Percentiles rank a stretch among this genome's conserved stretches.
Evolutionary conservation across 2,888 invertebrate species (phyloP).

Genomic region (Drosophila leonis): DNA sequence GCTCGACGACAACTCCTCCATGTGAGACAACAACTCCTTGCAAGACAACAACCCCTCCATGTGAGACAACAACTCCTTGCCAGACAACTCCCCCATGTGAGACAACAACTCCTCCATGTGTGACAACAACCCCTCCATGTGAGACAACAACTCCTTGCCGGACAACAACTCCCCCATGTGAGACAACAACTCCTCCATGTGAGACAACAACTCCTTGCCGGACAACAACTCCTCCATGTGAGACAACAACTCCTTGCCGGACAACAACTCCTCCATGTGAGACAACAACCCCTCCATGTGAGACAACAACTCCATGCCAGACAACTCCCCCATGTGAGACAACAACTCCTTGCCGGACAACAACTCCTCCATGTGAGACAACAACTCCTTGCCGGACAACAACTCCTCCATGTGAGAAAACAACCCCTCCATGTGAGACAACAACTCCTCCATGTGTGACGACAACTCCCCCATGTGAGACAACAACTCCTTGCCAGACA

Average conservation of each 20-base stretch:
- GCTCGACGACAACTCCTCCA: slow-evolving; percentile 10
- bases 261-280: neutral
- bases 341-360: neutral
- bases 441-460: neutral
- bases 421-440: neutral
- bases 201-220: neutral
- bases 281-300: slow-evolving; percentile 16
- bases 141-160: slow-evolving; percentile 13
- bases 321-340: slow-evolving; percentile 11
- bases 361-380: neutral
- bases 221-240: neutral
- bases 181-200: slow-evolving; percentile 13
- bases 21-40: slow-evolving; percentile 22
- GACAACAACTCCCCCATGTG: slow-evolving; percentile 19
- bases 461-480: neutral
- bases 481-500: neutral
- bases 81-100: neutral
- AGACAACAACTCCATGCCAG: slow-evolving; percentile 17
- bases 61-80: slow-evolving; percentile 17
- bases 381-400: neutral
- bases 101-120: neutral
- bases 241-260: neutral
- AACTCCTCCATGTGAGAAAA: neutral
- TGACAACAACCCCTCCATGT: slow-evolving; percentile 4
- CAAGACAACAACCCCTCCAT: slow-evolving; percentile 17